A percentile compares a stretch with the other conserved stretches of the same genome.
These are phyloP conservation scores for Brenthis hecate DNA, from an alignment of 2,888 invertebrate genomes.

Conservation along the genomic window DNA sequence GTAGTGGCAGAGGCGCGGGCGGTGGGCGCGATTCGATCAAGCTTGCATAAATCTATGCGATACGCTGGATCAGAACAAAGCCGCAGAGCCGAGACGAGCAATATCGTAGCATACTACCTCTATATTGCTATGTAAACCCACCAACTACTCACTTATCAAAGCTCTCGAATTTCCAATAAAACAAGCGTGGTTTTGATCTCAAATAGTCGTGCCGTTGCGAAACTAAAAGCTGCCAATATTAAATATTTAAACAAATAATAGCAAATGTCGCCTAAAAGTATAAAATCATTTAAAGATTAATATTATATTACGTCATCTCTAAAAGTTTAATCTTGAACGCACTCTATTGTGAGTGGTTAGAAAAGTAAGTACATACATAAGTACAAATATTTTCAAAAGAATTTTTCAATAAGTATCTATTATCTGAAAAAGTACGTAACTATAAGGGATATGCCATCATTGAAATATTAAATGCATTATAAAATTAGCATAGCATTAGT, in stretches of 20 bases:
- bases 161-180: slow-evolving; percentile 36
- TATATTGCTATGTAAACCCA: slow-evolving; percentile 23
- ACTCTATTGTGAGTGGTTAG: too few species aligned
- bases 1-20: slow-evolving; percentile 48
- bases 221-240: slow-evolving; percentile 17
- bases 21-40: slow-evolving; percentile 61
- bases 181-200: slow-evolving; percentile 33
- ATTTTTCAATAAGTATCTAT: too few species aligned
- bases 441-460: too few species aligned
- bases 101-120: slow-evolving; percentile 37
- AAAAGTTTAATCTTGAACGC: too few species aligned
- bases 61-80: slow-evolving; percentile 77
- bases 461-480: too few species aligned
- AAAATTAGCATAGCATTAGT: too few species aligned
- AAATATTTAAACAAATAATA: neutral
- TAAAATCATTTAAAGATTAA: neutral
- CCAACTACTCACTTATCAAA: slow-evolving; percentile 34
- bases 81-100: slow-evolving; percentile 60
- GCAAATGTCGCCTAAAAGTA: neutral
- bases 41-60: slow-evolving; percentile 80
- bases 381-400: too few species aligned
- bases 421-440: too few species aligned
- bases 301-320: too few species aligned
- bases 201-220: slow-evolving; percentile 23
- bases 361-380: too few species aligned